These are phyloP conservation scores for Anoplolepis gracilipes DNA, from an alignment of 1,140 invertebrate species.

Conservation along the genomic window DNA sequence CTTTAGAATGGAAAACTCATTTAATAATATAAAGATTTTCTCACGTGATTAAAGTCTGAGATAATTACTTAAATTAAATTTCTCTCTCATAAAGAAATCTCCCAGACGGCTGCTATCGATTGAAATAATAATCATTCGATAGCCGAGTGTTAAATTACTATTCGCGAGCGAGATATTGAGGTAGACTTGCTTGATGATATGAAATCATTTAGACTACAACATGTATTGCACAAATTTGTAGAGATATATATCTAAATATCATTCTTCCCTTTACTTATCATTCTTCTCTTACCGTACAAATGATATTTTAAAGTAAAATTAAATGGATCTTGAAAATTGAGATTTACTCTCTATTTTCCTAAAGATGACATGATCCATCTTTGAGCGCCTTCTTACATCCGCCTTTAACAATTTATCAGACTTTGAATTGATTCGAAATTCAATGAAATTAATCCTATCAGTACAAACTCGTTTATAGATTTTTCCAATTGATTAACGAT, in stretches of 20 bases:
- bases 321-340: neutral
- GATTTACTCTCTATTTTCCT: neutral
- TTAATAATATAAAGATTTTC: conserved; percentile 39
- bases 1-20: conserved; percentile 19
- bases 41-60: conserved; percentile 45
- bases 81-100: conserved; percentile 39
- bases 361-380: neutral
- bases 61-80: conserved; percentile 57
- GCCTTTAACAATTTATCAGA: neutral
- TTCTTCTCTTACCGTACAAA: too few relatives aligned
- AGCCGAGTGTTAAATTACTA: conserved; percentile 11
- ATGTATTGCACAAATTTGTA: too few relatives aligned
- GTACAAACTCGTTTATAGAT: conserved; percentile 39
- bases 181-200: neutral
- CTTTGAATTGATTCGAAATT: conserved; percentile 27
- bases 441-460: conserved; percentile 12
- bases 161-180: neutral
- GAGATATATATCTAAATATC: too few relatives aligned
- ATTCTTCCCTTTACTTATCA: neutral
- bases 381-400: neutral
- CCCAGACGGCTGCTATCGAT: conserved; percentile 53
- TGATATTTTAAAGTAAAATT: neutral
- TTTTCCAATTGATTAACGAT: conserved; percentile 10
- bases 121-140: conserved; percentile 45
- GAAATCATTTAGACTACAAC: neutral